Evolutionary conservation across 1,140 invertebrate species (phyloP), one percentile per base, ranked within the genome.

Genomic region (Stenopsyche tienmushanensis): DNA sequence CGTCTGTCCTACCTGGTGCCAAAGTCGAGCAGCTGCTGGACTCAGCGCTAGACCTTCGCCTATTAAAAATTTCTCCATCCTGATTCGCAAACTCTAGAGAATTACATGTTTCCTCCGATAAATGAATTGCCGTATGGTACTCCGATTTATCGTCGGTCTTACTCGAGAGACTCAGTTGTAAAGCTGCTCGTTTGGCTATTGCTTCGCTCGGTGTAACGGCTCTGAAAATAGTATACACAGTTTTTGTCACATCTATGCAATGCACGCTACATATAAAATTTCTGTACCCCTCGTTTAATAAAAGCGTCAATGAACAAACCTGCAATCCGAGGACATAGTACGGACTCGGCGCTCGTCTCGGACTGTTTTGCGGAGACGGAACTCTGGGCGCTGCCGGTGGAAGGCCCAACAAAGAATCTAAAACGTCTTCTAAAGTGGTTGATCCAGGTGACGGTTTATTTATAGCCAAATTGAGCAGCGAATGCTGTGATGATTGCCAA

Each of bases 371-470:
- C 62, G 80, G 81, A 50, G 80, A 79, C 60, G 85, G 84, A 69
- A 86, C 85, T 73, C 85, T 83, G 66, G 86, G 83, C 62, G 87
- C 84, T 73, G 86, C 83, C 68, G 88, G 85, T 49, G 90, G 88
- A 71, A 95, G 85, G 71, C 91, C 92, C 73, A 95, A 84, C 69
- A 96, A 85, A 59, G 92, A 92, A 78, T 95, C 92, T 75, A 96
- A 83, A 57, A 96, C 93, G 83, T 97, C 94, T 82, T 96, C 93
- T 75, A 96, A 83, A 45, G 92, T 94, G 49, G 92, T 91, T 64
- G 90, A 90, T 71, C 87, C 86, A 50, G 90, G 88, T 71, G 89
- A 92, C 21, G 83, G 82, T 54, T 76, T 72, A 24, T 74, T 74
- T 5, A 64, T 53, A 55, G 77, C 78, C 66, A 79, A 71, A 70